Evolutionary conservation across 2,888 invertebrate genomes (phyloP).

Genomic region (Cataglyphis albicans): DNA sequence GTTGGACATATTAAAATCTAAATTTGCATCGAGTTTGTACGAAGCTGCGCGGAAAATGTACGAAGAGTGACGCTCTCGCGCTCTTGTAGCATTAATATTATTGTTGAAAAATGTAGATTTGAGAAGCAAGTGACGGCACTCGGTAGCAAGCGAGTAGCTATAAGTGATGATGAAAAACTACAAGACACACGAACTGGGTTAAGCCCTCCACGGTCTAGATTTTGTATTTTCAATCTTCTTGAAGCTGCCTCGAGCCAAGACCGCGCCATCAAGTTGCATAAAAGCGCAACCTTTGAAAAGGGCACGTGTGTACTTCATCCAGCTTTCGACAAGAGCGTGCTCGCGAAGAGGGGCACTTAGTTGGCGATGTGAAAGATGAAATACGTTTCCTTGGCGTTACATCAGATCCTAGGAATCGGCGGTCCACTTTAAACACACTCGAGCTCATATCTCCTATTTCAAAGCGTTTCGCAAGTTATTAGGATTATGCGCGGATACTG

Average conservation of each 20-base stretch:
- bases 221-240: constrained; percentile 52
- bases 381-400: constrained; percentile 47
- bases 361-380: constrained; percentile 49
- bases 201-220: constrained; percentile 42
- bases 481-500: constrained; percentile 45
- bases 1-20: neutral
- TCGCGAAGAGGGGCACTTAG: constrained; percentile 62
- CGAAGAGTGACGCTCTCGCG: neutral
- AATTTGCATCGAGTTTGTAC: neutral
- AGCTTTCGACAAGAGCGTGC: constrained; percentile 54
- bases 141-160: neutral
- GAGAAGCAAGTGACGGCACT: neutral
- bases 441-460: constrained; percentile 31
- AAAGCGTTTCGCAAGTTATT: constrained; percentile 53
- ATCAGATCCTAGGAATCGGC: constrained; percentile 24
- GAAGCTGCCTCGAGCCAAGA: constrained; percentile 57
- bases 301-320: constrained; percentile 62
- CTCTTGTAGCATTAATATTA: neutral
- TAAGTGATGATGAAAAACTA: constrained; percentile 41
- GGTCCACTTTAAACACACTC: constrained; percentile 46
- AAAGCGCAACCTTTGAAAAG: constrained; percentile 73
- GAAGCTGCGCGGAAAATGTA: neutral
- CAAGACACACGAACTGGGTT: constrained; percentile 49
- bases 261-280: constrained; percentile 74
- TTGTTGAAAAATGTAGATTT: constrained; percentile 45